Percentiles rank a stretch among this genome's conserved stretches.
Evolutionary conservation across 2,113 vertebrate species (phyloP).

Genomic region (Chinchilla lanigera): DNA sequence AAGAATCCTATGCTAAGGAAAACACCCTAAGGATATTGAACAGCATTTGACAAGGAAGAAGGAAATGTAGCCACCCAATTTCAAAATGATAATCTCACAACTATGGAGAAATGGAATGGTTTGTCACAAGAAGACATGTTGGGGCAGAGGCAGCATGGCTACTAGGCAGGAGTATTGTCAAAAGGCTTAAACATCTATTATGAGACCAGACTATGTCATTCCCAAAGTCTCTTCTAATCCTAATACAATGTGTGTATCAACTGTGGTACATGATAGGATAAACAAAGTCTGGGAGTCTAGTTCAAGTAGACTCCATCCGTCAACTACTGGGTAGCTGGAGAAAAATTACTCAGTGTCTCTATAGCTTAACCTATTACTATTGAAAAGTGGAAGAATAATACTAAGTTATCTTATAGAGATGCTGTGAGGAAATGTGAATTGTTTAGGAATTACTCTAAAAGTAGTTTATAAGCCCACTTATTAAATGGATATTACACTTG

Average conservation of each 20-base stretch:
- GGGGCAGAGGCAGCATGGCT: neutral
- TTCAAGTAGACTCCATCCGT: neutral
- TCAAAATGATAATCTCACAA: slow-evolving; percentile 41
- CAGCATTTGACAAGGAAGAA: neutral
- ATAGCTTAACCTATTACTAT: neutral
- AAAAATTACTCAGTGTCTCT: slow-evolving; percentile 14
- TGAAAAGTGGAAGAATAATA: slow-evolving; percentile 40
- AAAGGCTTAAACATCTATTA: neutral
- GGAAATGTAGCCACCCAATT: neutral
- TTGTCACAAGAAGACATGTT: neutral
- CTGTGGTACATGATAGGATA: neutral
- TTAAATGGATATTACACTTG: slow-evolving; percentile 19
- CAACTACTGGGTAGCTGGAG: neutral
- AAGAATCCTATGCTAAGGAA: neutral
- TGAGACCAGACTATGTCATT: neutral
- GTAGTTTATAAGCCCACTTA: slow-evolving; percentile 28
- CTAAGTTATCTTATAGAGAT: slow-evolving; percentile 3
- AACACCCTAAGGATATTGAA: neutral
- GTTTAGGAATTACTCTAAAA: slow-evolving; percentile 46
- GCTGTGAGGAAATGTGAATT: neutral
- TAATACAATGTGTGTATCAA: neutral
- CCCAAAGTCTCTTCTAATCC: slow-evolving; percentile 19
- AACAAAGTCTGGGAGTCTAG: neutral
- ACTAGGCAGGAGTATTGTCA: neutral
- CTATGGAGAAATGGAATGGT: neutral